phyloP scores from a whole-genome alignment of 2,113 vertebrate genomes.

The Pardalotus punctatus region DNA sequence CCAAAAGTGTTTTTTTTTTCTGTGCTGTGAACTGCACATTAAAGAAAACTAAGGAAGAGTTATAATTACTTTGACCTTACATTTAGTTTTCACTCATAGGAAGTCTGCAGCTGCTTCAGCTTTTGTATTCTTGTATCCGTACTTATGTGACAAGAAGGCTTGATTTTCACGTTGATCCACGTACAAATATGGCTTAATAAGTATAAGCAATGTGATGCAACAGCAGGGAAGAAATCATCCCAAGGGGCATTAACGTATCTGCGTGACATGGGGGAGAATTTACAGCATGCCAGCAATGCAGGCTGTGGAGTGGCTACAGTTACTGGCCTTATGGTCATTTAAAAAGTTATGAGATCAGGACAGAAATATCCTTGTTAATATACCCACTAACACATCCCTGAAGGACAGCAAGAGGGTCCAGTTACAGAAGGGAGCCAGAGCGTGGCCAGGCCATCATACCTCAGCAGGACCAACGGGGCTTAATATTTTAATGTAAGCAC shows the following conservation, averaged over 20 bases:
- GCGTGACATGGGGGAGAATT: background rate
- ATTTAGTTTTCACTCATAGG: background rate
- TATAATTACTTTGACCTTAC: conserved; percentile 7
- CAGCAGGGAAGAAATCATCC: background rate
- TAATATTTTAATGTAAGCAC: conserved; percentile 61
- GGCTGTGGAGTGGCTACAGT: background rate
- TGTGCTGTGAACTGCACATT: background rate
- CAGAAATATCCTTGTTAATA: conserved; percentile 55
- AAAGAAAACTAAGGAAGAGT: background rate
- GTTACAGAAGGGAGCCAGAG: background rate
- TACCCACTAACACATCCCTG: background rate
- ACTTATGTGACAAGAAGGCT: conserved; percentile 5
- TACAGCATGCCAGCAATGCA: background rate
- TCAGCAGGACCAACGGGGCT: background rate
- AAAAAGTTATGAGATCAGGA: conserved; percentile 22
- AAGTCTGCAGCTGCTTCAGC: conserved; percentile 28
- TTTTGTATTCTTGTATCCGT: background rate
- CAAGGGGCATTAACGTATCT: background rate
- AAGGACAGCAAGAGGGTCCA: conserved; percentile 19
- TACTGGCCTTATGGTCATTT: background rate
- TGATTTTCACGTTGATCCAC: conserved; percentile 18
- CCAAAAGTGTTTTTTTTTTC: background rate
- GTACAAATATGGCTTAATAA: conserved; percentile 15
- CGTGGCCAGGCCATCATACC: background rate
- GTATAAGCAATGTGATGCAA: conserved; percentile 24